A percentile compares a stretch with the other conserved stretches of the same genome.
These are phyloP conservation scores for Strigamia maritima DNA, from an alignment of 2,888 invertebrate species.

Conservation along the genomic window DNA sequence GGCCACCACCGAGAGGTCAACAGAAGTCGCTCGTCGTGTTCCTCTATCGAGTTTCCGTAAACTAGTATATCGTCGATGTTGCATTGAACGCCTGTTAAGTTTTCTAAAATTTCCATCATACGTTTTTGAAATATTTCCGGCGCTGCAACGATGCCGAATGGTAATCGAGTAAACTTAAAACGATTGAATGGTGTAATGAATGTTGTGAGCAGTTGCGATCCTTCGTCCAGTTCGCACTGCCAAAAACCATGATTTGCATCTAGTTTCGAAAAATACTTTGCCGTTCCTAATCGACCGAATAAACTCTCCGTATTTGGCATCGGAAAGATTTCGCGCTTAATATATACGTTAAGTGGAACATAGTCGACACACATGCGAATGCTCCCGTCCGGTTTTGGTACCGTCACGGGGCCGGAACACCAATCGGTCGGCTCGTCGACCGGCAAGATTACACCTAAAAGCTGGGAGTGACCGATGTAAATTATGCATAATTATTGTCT, in stretches of 20 bases:
- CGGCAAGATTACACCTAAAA: constrained; percentile 46
- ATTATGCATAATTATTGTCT: too few relatives aligned
- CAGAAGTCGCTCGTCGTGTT: neutral
- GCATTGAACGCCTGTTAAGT: neutral
- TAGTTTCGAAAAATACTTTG: constrained; percentile 30
- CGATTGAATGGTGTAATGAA: constrained; percentile 11
- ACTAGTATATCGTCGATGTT: constrained; percentile 2
- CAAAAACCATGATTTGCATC: constrained; percentile 38
- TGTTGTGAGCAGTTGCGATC: constrained; percentile 26
- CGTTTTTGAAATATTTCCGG: constrained; percentile 25
- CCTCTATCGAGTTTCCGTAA: neutral
- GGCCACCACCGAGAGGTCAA: too few relatives aligned
- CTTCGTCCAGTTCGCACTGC: constrained; percentile 34
- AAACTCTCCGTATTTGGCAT: constrained; percentile 34
- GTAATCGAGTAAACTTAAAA: neutral
- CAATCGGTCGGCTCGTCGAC: constrained; percentile 45
- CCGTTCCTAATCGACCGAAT: constrained; percentile 24
- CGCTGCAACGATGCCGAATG: neutral
- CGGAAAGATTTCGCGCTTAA: constrained; percentile 41
- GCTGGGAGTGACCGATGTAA: too few relatives aligned
- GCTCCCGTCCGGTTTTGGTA: too few relatives aligned
- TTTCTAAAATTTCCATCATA: neutral
- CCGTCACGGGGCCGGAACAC: too few relatives aligned
- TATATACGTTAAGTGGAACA: neutral
- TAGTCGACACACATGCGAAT: neutral